Evolutionary conservation across 2,888 invertebrate species (phyloP).

Genomic region (Dicranocentrus wangi): DNA sequence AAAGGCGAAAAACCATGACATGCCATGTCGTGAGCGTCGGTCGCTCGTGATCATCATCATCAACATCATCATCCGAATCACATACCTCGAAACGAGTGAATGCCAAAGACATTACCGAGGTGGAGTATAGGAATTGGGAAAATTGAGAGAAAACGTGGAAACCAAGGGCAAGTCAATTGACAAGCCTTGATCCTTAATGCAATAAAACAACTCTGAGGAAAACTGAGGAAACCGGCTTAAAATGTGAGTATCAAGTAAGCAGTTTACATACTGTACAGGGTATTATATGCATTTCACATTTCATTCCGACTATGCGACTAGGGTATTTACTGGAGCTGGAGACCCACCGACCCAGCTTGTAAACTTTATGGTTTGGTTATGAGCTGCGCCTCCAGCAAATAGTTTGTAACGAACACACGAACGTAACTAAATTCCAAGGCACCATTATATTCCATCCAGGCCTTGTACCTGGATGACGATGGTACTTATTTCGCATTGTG

Average conservation of each 20-base stretch:
- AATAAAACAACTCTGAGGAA: conserved; percentile 31
- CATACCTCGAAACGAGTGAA: conserved; percentile 35
- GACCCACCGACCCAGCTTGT: conserved; percentile 1
- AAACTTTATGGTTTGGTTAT: conserved; percentile 40
- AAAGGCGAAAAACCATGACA: background rate
- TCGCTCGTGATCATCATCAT: conserved; percentile 1
- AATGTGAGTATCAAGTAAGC: background rate
- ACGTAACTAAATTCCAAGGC: conserved; percentile 31
- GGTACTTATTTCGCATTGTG: background rate
- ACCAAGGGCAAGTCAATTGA: conserved; percentile 51
- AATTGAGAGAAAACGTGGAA: conserved; percentile 46
- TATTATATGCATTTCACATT: too few species aligned
- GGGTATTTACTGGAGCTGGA: too few species aligned
- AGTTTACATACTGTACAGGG: too few species aligned
- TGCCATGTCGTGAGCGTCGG: background rate
- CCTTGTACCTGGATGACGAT: conserved; percentile 12
- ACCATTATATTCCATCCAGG: conserved; percentile 6
- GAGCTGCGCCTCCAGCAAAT: conserved; percentile 27
- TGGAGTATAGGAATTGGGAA: conserved; percentile 18
- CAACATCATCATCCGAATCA: conserved; percentile 37
- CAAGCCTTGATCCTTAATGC: conserved; percentile 56
- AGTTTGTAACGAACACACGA: conserved; percentile 19
- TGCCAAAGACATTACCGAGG: conserved; percentile 16
- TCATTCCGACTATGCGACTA: too few species aligned
- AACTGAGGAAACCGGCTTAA: background rate